Evolutionary conservation across 2,888 invertebrate species (phyloP).

Genomic region (Lagria hirta): DNA sequence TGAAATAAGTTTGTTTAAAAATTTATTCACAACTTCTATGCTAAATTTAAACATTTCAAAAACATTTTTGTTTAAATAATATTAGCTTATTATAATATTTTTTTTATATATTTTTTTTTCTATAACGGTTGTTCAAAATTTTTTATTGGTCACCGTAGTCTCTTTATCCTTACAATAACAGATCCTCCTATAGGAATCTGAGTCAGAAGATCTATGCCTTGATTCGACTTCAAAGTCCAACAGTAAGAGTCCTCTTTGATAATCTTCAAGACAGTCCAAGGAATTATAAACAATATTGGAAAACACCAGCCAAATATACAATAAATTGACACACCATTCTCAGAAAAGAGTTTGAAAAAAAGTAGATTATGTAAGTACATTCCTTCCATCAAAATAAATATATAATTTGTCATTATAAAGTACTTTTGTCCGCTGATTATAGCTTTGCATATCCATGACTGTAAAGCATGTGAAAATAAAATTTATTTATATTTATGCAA

Average conservation of each 20-base stretch:
- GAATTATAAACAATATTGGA: conserved; percentile 60
- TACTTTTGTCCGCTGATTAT: conserved; percentile 65
- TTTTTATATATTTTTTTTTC: no score
- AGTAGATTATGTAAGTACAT: conserved; percentile 69
- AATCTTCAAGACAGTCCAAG: conserved; percentile 60
- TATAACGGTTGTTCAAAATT: no score
- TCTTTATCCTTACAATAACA: conserved; percentile 57
- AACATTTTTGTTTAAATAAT: no score
- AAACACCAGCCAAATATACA: conserved; percentile 66
- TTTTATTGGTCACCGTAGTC: conserved; percentile 2
- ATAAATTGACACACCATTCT: conserved; percentile 62
- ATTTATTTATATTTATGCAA: no score
- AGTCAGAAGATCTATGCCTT: conserved; percentile 57
- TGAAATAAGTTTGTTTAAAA: no score
- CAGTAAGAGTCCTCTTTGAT: conserved; percentile 59
- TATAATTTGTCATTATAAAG: conserved; percentile 66
- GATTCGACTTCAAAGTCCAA: conserved; percentile 61
- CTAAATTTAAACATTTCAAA: no score
- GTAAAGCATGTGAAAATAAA: conserved; percentile 27
- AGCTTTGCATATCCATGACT: conserved; percentile 67
- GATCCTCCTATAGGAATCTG: conserved; percentile 61
- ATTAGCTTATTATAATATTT: no score
- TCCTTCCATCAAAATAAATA: conserved; percentile 71
- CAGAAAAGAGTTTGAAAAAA: conserved; percentile 65
- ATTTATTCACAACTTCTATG: no score